Percentiles rank a stretch among this genome's conserved stretches.
Evolutionary conservation across 2,888 invertebrate genomes (phyloP).

Genomic region (Chymomyza procnemis): DNA sequence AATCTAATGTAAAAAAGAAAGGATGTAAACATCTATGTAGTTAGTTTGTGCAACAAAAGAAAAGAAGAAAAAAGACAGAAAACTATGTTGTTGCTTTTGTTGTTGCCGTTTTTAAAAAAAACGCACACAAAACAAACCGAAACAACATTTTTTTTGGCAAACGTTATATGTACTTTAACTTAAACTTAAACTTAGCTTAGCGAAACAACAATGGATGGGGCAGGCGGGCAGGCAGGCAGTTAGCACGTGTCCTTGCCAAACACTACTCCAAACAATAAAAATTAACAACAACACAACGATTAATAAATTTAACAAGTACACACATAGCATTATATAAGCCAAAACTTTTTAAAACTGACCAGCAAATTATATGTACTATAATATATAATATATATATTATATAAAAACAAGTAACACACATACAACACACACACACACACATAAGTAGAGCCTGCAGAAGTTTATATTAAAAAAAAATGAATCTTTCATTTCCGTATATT

Average conservation of each 20-base stretch:
- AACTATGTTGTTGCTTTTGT: background rate
- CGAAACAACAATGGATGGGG: conserved; percentile 9
- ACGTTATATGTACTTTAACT: conserved; percentile 22
- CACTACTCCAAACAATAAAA: conserved; percentile 1
- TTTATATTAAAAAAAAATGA: conserved; percentile 13
- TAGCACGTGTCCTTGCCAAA: background rate
- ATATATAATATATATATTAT: too few relatives aligned
- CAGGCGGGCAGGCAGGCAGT: background rate
- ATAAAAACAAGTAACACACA: conserved; percentile 22
- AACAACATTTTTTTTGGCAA: background rate
- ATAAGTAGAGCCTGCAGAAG: too few relatives aligned
- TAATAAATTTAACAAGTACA: background rate
- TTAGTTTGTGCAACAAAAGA: conserved; percentile 22
- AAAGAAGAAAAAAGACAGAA: background rate
- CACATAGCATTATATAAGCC: conserved; percentile 1
- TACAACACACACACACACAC: too few relatives aligned
- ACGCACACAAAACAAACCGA: too few relatives aligned
- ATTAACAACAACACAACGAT: background rate
- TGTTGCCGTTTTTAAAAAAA: background rate
- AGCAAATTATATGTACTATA: conserved; percentile 12
- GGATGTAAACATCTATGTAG: conserved; percentile 12
- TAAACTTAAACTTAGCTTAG: conserved; percentile 22
- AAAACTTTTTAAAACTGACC: too few relatives aligned
- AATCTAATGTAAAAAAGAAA: conserved; percentile 13
- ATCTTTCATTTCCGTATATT: background rate